phyloP scores from a whole-genome alignment of 2,797 vertebrate genomes.

The Pangasius krempfi region DNA sequence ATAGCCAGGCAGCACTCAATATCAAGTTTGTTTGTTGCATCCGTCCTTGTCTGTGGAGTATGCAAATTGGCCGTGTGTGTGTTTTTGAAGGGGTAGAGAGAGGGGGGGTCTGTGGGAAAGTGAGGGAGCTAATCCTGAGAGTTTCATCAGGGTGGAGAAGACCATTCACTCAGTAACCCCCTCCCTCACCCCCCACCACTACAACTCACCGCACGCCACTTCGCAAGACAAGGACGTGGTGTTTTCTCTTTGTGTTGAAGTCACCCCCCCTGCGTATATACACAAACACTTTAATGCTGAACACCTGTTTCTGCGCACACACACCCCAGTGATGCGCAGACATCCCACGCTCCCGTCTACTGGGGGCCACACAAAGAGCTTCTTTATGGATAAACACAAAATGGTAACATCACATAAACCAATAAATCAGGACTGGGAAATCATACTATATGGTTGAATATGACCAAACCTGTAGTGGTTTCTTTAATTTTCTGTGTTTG shows the following conservation, averaged over 20 bases:
- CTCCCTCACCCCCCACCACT: constrained; percentile 52
- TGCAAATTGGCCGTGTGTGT: constrained; percentile 73
- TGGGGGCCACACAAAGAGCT: constrained; percentile 47
- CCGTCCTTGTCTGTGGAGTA: constrained; percentile 80
- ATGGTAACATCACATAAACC: constrained; percentile 38
- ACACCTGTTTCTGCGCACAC: constrained; percentile 78
- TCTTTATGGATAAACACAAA: constrained; percentile 42
- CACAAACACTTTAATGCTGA: constrained; percentile 67
- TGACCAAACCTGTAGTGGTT: neutral
- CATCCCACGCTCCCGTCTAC: constrained; percentile 75
- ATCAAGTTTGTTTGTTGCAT: constrained; percentile 82
- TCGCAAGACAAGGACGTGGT: constrained; percentile 61
- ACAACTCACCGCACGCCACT: constrained; percentile 60
- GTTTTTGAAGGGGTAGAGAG: constrained; percentile 57
- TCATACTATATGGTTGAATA: constrained; percentile 11
- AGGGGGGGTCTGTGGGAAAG: constrained; percentile 79
- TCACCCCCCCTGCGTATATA: constrained; percentile 58
- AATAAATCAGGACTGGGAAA: constrained; percentile 36
- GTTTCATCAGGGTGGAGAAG: constrained; percentile 78
- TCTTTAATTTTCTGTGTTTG: neutral
- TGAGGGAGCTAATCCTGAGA: constrained; percentile 82
- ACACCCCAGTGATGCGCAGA: constrained; percentile 69
- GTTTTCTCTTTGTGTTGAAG: constrained; percentile 59
- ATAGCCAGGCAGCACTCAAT: constrained; percentile 72
- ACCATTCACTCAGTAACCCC: constrained; percentile 74